Evolutionary conservation across 2,113 vertebrate species (phyloP).

Genomic region (Struthidea cinerea): DNA sequence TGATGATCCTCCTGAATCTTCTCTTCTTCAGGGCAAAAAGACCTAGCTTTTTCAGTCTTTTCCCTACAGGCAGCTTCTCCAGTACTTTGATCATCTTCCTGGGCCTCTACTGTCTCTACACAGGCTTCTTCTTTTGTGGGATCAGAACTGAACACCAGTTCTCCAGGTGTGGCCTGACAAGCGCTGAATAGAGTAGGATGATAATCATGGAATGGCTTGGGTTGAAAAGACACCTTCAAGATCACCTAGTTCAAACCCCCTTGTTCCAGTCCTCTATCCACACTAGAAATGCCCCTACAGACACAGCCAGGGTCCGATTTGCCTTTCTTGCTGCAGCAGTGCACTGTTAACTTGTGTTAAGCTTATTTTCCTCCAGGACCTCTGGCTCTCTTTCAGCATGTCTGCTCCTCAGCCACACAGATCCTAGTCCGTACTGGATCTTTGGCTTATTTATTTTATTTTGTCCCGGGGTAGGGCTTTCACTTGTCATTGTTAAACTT

Average conservation of each 20-base stretch:
- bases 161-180: neutral
- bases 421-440: neutral
- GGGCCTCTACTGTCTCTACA: accelerated
- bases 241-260: too few relatives aligned
- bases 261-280: neutral
- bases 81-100: neutral
- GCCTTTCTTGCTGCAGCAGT: neutral
- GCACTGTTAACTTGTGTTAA: neutral
- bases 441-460: neutral
- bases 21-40: neutral
- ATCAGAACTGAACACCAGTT: neutral
- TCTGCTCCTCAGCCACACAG: neutral
- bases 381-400: neutral
- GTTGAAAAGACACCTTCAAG: neutral
- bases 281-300: accelerated
- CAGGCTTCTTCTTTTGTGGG: neutral
- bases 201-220: neutral
- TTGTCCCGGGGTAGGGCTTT: neutral
- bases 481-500: neutral
- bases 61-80: neutral
- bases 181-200: neutral
- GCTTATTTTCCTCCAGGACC: neutral
- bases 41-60: neutral
- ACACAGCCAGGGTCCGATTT: accelerated
- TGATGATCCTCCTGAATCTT: neutral